phyloP scores from a whole-genome alignment of 2,113 vertebrate genomes.

The Siniperca chuatsi region DNA sequence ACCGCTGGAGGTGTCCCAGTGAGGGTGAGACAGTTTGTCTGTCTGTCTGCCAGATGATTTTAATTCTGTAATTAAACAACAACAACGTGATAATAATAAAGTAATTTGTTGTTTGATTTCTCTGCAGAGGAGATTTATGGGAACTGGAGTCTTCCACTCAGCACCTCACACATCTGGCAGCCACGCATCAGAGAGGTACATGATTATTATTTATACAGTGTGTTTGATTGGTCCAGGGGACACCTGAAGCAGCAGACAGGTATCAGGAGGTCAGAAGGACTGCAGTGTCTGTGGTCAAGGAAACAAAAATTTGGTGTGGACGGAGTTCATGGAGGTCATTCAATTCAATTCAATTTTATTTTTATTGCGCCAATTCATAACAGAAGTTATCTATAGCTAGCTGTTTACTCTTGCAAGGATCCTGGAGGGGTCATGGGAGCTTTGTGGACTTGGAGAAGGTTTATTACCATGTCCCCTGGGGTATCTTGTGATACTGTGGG shows the following conservation, averaged over 20 bases:
- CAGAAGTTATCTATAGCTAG: too few relatives aligned
- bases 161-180: slow-evolving; percentile 95
- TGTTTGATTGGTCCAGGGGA: background rate
- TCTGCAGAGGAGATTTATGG: slow-evolving; percentile 93
- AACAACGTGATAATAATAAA: background rate
- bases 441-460: too few relatives aligned
- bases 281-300: too few relatives aligned
- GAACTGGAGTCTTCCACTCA: slow-evolving; percentile 90
- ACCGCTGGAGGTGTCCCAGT: slow-evolving; percentile 76
- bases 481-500: too few relatives aligned
- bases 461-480: too few relatives aligned
- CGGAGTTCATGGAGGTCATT: too few relatives aligned
- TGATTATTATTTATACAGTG: background rate
- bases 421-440: too few relatives aligned
- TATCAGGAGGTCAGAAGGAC: too few relatives aligned
- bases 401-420: too few relatives aligned
- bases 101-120: background rate
- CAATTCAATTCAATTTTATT: too few relatives aligned
- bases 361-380: too few relatives aligned
- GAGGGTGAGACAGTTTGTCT: slow-evolving; percentile 53
- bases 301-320: too few relatives aligned
- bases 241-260: background rate
- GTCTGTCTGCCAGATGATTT: background rate
- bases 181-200: slow-evolving; percentile 91
- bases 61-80: background rate